Conservation (phyloP, 2,797 vertebrate genomes). For the Champsocephalus gunnari region DNA sequence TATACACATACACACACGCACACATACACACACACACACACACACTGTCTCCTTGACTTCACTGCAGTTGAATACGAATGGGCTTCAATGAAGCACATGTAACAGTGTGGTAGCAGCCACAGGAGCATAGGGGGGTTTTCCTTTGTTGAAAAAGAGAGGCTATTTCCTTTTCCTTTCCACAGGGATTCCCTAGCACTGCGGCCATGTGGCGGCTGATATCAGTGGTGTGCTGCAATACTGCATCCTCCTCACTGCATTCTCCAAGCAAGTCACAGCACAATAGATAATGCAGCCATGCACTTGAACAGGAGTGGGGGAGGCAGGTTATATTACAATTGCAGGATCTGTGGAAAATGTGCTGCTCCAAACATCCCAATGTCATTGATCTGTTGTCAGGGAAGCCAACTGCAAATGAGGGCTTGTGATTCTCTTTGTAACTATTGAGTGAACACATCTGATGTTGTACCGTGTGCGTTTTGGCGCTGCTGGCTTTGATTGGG, state of each 20-base stretch:
- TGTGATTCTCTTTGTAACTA: conserved; percentile 15
- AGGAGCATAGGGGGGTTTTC: conserved; percentile 61
- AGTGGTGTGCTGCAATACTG: conserved; percentile 16
- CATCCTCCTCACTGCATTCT: conserved; percentile 14
- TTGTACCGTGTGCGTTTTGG: conserved; percentile 1
- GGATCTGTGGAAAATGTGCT: background rate
- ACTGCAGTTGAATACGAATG: conserved; percentile 73
- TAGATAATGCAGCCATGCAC: conserved; percentile 18
- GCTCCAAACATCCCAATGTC: conserved; percentile 25
- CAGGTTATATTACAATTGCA: conserved; percentile 6
- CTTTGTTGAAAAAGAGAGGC: conserved; percentile 48
- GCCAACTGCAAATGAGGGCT: conserved; percentile 27
- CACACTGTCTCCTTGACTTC: conserved; percentile 73
- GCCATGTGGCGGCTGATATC: conserved; percentile 23
- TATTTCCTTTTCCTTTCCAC: conserved; percentile 43
- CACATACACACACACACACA: conserved; percentile 26
- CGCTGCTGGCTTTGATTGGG: conserved; percentile 7
- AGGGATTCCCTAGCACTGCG: conserved; percentile 45
- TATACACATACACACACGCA: conserved; percentile 53
- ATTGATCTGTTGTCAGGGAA: conserved; percentile 37
- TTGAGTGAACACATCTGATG: conserved; percentile 22
- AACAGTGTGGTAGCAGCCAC: conserved; percentile 64
- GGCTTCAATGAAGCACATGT: conserved; percentile 71
- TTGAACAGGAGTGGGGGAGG: background rate
- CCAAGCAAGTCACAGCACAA: background rate